Percentiles rank a stretch among this genome's conserved stretches.
Evolutionary conservation across 2,113 vertebrate genomes (phyloP).

Genomic region (Morone saxatilis): DNA sequence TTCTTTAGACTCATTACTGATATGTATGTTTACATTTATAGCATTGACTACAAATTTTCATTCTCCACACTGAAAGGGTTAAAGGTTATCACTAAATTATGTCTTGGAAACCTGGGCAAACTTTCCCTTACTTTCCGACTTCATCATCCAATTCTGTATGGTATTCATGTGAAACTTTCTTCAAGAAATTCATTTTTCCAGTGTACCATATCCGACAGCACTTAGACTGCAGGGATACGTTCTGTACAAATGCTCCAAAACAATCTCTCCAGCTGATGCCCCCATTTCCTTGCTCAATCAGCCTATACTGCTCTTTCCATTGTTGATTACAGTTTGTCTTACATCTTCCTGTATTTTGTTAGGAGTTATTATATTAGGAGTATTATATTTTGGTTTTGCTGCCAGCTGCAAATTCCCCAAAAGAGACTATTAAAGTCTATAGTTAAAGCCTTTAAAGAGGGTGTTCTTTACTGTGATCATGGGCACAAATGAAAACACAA

Average conservation of each 20-base stretch:
- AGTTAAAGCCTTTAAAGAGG: conserved; percentile 45
- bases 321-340: conserved; percentile 51
- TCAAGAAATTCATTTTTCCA: conserved; percentile 42
- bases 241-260: conserved; percentile 4
- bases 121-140: not conserved
- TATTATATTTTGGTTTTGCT: conserved; percentile 51
- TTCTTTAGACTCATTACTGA: not conserved
- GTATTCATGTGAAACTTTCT: conserved; percentile 5
- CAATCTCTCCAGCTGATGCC: conserved; percentile 15
- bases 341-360: conserved; percentile 42
- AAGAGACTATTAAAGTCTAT: conserved; percentile 44
- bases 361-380: conserved; percentile 30
- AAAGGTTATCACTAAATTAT: conserved; percentile 20
- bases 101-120: not conserved
- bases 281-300: conserved; percentile 28
- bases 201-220: not conserved
- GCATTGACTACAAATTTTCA: not conserved
- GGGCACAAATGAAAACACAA: conserved; percentile 23
- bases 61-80: not conserved
- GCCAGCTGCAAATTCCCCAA: conserved; percentile 51
- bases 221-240: conserved; percentile 12
- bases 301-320: conserved; percentile 51
- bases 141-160: not conserved
- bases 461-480: conserved; percentile 45
- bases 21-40: not conserved